These are phyloP conservation scores for Ficedula albicollis DNA, from an alignment of 2,797 vertebrate species.

Conservation along the genomic window DNA sequence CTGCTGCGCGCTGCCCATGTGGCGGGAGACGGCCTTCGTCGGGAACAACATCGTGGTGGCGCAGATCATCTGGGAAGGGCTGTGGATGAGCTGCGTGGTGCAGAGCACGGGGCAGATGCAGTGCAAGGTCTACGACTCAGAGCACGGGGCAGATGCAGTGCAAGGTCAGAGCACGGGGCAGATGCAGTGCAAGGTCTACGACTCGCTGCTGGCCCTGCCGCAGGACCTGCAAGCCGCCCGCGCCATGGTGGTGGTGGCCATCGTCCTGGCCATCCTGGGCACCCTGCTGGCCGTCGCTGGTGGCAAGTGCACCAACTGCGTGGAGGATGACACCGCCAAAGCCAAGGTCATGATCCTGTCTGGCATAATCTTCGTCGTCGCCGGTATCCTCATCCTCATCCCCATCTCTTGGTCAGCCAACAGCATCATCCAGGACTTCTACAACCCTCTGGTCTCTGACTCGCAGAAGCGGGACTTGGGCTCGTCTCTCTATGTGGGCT, in stretches of 20 bases:
- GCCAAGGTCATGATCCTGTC: slow-evolving; percentile 85
- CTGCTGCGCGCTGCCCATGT: slow-evolving; percentile 89
- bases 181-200: slow-evolving; percentile 93
- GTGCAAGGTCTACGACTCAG: slow-evolving; percentile 92
- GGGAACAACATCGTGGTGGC: slow-evolving; percentile 91
- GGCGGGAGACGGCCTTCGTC: slow-evolving; percentile 88
- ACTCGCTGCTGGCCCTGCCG: slow-evolving; percentile 89
- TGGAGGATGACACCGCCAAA: slow-evolving; percentile 87
- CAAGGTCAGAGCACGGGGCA: slow-evolving; percentile 92
- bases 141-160: slow-evolving; percentile 97
- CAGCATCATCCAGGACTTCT: slow-evolving; percentile 87
- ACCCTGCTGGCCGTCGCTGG: slow-evolving; percentile 83
- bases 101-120: slow-evolving; percentile 97
- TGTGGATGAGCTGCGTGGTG: slow-evolving; percentile 95
- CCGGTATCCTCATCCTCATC: slow-evolving; percentile 81
- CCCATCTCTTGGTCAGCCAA: slow-evolving; percentile 91
- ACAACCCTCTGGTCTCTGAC: slow-evolving; percentile 83
- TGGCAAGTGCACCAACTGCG: slow-evolving; percentile 93
- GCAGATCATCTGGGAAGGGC: slow-evolving; percentile 90
- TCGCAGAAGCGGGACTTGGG: slow-evolving; percentile 90
- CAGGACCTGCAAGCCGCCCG: slow-evolving; percentile 91
- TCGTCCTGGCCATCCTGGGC: slow-evolving; percentile 83
- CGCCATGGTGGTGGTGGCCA: slow-evolving; percentile 84
- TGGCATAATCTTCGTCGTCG: slow-evolving; percentile 84
- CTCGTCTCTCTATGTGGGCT: slow-evolving; percentile 88